A percentile compares a stretch with the other conserved stretches of the same genome.
Conservation (phyloP, 2,113 vertebrate genomes). For the Heterotilapia buettikoferi region DNA sequence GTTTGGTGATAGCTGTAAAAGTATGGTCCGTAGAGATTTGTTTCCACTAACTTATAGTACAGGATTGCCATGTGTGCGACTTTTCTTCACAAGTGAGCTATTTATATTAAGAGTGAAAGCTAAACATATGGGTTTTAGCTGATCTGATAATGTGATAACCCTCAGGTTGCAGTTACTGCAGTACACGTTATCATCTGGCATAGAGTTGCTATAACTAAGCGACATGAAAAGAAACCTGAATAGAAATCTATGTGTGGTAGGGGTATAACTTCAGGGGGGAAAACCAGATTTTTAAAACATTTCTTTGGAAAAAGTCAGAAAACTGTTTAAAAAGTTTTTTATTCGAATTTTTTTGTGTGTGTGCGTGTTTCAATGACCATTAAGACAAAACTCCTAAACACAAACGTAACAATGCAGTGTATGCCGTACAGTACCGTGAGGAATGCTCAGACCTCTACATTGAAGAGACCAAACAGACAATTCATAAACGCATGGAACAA, state of each 20-base stretch:
- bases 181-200: background rate
- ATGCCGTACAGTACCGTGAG: background rate
- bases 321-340: background rate
- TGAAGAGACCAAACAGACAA: background rate
- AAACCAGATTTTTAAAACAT: background rate
- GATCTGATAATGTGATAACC: background rate
- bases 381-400: background rate
- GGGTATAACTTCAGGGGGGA: background rate
- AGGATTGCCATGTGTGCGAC: background rate
- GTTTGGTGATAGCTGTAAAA: background rate
- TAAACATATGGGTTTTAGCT: background rate
- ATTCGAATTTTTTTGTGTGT: rapidly evolving
- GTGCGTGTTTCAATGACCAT: background rate
- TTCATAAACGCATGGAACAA: rapidly evolving
- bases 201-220: background rate
- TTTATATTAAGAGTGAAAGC: background rate
- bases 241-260: background rate
- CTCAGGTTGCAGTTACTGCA: background rate
- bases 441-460: no score
- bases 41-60: rapidly evolving
- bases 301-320: background rate
- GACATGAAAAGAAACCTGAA: background rate
- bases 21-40: background rate
- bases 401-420: background rate
- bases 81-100: background rate